Evolutionary conservation across 2,888 invertebrate genomes (phyloP).

Genomic region (Disparrhopalites patrizii): DNA sequence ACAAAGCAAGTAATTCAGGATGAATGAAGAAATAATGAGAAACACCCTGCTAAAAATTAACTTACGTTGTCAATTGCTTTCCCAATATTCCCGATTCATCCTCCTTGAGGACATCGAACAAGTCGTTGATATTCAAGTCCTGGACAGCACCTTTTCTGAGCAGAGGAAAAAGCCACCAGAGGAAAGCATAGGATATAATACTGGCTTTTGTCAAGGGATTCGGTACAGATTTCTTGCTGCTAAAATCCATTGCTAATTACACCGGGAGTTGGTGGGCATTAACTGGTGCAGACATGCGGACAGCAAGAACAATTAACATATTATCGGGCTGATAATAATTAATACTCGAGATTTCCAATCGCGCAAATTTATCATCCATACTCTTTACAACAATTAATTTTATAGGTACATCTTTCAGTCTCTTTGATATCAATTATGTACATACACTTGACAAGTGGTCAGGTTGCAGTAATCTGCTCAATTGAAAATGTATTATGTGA

Average conservation of each 20-base stretch:
- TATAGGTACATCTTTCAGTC: too few relatives aligned
- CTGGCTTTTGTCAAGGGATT: not conserved
- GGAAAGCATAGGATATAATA: not conserved
- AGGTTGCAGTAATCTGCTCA: too few relatives aligned
- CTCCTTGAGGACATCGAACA: not conserved
- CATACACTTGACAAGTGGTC: too few relatives aligned
- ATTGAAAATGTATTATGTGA: too few relatives aligned
- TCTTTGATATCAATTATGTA: too few relatives aligned
- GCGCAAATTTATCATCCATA: too few relatives aligned
- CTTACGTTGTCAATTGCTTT: not conserved
- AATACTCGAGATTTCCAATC: too few relatives aligned
- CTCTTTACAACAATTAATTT: too few relatives aligned
- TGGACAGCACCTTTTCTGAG: not conserved
- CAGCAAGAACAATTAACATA: too few relatives aligned
- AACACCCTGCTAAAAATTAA: not conserved
- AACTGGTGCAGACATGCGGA: too few relatives aligned
- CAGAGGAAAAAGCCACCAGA: conserved; percentile 3
- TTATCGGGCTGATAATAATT: too few relatives aligned
- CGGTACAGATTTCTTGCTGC: not conserved
- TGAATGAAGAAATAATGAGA: not conserved
- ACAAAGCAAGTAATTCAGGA: not conserved
- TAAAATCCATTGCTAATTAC: conserved; percentile 1
- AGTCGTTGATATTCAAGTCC: not conserved
- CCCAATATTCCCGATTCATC: not conserved
- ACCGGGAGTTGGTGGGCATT: too few relatives aligned